These are phyloP conservation scores for Hyla sarda DNA, from an alignment of 2,113 vertebrate genomes.

Conservation along the genomic window DNA sequence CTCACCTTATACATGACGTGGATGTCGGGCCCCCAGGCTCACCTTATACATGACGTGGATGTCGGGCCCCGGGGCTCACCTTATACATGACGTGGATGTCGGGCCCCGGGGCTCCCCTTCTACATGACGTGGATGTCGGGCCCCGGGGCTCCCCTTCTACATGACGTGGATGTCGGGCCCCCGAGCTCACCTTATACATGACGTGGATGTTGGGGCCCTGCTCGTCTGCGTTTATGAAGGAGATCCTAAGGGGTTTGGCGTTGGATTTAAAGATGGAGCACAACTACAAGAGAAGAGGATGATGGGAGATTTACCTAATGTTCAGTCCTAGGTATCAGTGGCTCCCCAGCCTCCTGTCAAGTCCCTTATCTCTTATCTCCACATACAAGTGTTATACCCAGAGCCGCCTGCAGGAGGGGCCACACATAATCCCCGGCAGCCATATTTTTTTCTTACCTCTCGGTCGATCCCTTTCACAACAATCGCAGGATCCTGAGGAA, in stretches of 20 bases:
- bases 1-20: no score
- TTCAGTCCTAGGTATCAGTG: no score
- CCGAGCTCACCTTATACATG: no score
- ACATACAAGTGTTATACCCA: no score
- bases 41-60: constrained; percentile 75
- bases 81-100: constrained; percentile 75
- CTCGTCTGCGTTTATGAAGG: constrained; percentile 71
- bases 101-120: no score
- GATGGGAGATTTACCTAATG: no score
- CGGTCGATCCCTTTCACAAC: constrained; percentile 68
- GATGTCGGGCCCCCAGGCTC: constrained; percentile 70
- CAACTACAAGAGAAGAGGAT: constrained; percentile 61
- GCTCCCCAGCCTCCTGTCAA: no score
- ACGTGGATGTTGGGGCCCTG: constrained; percentile 70
- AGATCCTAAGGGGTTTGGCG: constrained; percentile 75
- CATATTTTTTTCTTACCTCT: constrained; percentile 56
- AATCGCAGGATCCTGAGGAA: constrained; percentile 68
- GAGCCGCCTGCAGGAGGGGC: no score
- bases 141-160: no score
- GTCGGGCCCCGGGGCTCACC: constrained; percentile 68
- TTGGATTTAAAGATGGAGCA: constrained; percentile 78
- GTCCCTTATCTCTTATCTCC: no score
- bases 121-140: constrained; percentile 73
- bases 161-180: constrained; percentile 72
- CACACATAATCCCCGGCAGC: not conserved